Conservation (phyloP, 1,140 invertebrate species). For the Macrobrachium nipponense region DNA sequence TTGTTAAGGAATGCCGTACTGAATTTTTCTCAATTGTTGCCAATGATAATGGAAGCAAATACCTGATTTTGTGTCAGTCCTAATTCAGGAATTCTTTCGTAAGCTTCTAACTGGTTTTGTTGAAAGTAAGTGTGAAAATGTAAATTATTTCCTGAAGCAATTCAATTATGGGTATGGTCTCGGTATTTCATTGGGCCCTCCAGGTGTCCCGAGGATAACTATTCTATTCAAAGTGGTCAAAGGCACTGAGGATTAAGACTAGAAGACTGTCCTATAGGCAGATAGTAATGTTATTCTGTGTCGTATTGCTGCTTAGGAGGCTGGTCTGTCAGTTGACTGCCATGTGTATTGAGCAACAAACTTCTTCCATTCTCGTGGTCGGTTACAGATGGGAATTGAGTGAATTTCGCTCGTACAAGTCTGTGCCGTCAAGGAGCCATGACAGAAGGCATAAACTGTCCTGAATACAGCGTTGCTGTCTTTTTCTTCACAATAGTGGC, state of each 20-base stretch:
- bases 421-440: no score
- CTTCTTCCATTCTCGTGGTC: background rate
- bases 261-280: background rate
- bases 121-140: background rate
- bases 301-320: background rate
- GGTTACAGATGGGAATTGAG: background rate
- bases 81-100: no score
- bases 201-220: background rate
- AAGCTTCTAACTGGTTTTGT: no score
- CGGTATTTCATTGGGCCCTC: background rate
- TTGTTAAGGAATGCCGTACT: background rate
- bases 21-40: background rate
- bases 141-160: background rate
- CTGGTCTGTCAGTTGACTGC: background rate
- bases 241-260: slow-evolving; percentile 11
- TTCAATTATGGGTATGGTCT: background rate
- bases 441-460: slow-evolving; percentile 9
- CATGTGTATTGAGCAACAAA: background rate
- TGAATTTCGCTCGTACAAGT: background rate
- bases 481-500: no score
- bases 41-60: background rate
- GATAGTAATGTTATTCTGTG: background rate
- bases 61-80: no score
- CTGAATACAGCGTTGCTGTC: no score
- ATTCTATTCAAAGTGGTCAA: slow-evolving; percentile 3